Evolutionary conservation across 2,797 vertebrate genomes (phyloP).

Genomic region (Hippoglossus hippoglossus): DNA sequence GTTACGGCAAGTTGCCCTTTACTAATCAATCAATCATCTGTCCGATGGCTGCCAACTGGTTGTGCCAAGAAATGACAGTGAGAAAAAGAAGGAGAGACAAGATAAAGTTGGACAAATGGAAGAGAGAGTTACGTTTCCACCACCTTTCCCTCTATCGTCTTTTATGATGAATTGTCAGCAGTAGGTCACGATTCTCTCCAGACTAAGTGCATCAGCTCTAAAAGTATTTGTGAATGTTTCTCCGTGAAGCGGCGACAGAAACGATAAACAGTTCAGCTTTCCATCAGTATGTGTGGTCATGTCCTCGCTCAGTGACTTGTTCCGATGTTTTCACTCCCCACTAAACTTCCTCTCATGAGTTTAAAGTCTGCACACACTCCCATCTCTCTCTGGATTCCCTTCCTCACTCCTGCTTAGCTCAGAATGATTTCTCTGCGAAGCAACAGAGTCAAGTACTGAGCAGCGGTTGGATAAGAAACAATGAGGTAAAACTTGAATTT

Average conservation of each 20-base stretch:
- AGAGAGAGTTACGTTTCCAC: background rate
- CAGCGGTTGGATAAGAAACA: background rate
- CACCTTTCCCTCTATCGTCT: slow-evolving; percentile 14
- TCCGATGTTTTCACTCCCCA: background rate
- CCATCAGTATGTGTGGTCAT: background rate
- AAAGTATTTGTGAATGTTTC: slow-evolving; percentile 35
- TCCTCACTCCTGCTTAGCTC: background rate
- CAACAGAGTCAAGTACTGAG: slow-evolving; percentile 11
- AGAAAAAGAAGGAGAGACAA: background rate
- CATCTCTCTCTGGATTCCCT: background rate
- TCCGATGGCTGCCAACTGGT: background rate
- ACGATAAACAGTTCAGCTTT: background rate
- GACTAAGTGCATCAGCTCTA: slow-evolving; percentile 35
- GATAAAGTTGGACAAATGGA: background rate
- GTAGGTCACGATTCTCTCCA: slow-evolving; percentile 46
- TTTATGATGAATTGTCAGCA: slow-evolving; percentile 60
- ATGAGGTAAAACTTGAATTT: slow-evolving; percentile 1
- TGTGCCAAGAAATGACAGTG: background rate
- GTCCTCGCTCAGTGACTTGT: background rate
- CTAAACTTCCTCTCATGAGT: slow-evolving; percentile 17
- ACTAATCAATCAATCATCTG: background rate
- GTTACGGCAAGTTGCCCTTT: background rate
- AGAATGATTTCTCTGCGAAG: background rate
- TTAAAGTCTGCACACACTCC: slow-evolving; percentile 5
- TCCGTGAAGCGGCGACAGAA: slow-evolving; percentile 33